These are phyloP conservation scores for Oxyteleia sp. DNA, from an alignment of 2,888 invertebrate species.

Conservation along the genomic window DNA sequence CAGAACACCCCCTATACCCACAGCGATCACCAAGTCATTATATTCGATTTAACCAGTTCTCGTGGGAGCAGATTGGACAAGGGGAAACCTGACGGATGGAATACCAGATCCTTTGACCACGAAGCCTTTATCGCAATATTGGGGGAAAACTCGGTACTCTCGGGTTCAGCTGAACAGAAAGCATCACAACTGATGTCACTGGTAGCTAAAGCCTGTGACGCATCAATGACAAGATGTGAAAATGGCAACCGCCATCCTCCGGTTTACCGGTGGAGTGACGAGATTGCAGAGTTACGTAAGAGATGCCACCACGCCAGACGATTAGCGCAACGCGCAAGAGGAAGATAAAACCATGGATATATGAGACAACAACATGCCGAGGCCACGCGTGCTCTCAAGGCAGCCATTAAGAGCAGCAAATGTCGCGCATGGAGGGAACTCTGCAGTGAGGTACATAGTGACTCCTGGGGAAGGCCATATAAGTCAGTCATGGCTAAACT, in stretches of 20 bases:
- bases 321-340: slow-evolving; percentile 20
- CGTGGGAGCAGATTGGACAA: too few species aligned
- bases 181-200: background rate
- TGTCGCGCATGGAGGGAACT: slow-evolving; percentile 65
- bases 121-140: background rate
- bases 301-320: slow-evolving; percentile 24
- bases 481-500: slow-evolving; percentile 68
- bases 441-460: slow-evolving; percentile 67
- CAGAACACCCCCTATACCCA: background rate
- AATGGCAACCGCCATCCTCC: slow-evolving; percentile 20
- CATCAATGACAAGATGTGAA: background rate
- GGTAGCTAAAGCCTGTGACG: background rate
- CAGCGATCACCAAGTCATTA: too few species aligned
- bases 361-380: slow-evolving; percentile 35
- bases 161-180: background rate
- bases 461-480: slow-evolving; percentile 74
- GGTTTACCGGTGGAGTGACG: slow-evolving; percentile 57
- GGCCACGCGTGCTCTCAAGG: slow-evolving; percentile 19
- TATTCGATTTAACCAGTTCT: too few species aligned
- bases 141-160: background rate
- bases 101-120: background rate
- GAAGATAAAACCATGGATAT: slow-evolving; percentile 1
- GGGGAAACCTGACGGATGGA: too few species aligned
- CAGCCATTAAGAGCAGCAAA: slow-evolving; percentile 57
- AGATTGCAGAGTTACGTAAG: slow-evolving; percentile 49